Evolutionary conservation across 2,888 invertebrate species (phyloP).

Genomic region (Leistus spinibarbis): DNA sequence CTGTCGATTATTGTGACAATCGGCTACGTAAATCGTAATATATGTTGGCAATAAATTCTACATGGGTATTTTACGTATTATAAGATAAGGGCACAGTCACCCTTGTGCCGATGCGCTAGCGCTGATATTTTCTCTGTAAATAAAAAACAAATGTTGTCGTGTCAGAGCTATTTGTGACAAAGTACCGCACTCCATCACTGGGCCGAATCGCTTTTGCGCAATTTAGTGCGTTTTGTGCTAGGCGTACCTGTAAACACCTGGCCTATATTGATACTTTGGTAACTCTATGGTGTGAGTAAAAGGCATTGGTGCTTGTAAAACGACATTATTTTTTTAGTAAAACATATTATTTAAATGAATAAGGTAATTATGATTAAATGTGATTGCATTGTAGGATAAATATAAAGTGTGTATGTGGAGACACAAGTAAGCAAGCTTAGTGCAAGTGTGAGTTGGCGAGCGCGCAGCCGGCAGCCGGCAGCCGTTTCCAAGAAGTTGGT

Average conservation of each 20-base stretch:
- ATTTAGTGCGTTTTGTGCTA: not conserved
- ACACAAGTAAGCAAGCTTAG: not conserved
- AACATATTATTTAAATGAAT: too few relatives aligned
- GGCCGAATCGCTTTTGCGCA: conserved; percentile 14
- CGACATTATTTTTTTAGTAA: too few relatives aligned
- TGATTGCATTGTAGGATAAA: too few relatives aligned
- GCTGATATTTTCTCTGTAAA: conserved; percentile 37
- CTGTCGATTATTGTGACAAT: conserved; percentile 39
- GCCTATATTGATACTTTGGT: too few relatives aligned
- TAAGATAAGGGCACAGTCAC: conserved; percentile 2
- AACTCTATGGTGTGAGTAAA: too few relatives aligned
- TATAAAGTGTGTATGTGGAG: too few relatives aligned
- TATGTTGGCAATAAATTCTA: conserved; percentile 39
- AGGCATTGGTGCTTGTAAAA: too few relatives aligned
- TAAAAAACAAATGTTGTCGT: conserved; percentile 37
- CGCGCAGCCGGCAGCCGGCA: not conserved
- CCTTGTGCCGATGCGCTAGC: not conserved
- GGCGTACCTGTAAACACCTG: not conserved
- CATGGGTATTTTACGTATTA: conserved; percentile 6
- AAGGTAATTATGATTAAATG: too few relatives aligned
- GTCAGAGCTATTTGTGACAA: conserved; percentile 47
- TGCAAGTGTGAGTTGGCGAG: not conserved
- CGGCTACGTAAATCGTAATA: conserved; percentile 36
- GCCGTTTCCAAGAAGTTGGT: conserved; percentile 26
- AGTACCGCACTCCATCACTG: conserved; percentile 49